A percentile compares a stretch with the other conserved stretches of the same genome.
phyloP scores from a whole-genome alignment of 2,888 invertebrate species.

The Nebria brevicollis region DNA sequence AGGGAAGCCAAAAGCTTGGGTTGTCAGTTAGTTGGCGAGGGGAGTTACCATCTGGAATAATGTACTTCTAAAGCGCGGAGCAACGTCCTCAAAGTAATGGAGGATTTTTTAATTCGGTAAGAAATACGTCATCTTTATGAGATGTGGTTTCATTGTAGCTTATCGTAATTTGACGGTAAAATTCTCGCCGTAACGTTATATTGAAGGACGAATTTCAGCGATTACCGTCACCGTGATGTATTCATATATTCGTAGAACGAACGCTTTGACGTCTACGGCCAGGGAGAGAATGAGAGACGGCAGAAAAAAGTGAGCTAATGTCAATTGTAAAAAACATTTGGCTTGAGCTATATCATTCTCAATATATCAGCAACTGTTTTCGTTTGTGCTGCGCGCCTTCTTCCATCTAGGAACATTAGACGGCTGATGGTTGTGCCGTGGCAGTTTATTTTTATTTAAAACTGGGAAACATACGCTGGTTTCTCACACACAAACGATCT shows the following conservation, averaged over 20 bases:
- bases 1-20: not conserved
- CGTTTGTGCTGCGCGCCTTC: conserved; percentile 4
- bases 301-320: not conserved
- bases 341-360: conserved; percentile 3
- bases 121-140: conserved; percentile 33
- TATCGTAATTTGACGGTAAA: conserved; percentile 34
- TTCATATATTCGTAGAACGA: conserved; percentile 16
- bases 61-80: not conserved
- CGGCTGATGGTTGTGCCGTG: not conserved
- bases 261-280: not conserved
- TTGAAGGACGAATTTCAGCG: conserved; percentile 34
- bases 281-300: not conserved
- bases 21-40: not conserved
- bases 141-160: conserved; percentile 4
- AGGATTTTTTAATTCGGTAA: conserved; percentile 26
- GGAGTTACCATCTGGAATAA: not conserved
- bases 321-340: conserved; percentile 15
- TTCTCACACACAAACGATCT: conserved; percentile 28
- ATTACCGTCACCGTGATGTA: conserved; percentile 17
- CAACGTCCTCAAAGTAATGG: conserved; percentile 9
- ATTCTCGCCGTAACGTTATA: conserved; percentile 36
- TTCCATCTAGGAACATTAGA: conserved; percentile 5
- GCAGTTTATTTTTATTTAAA: conserved; percentile 42
- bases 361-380: not conserved
- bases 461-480: conserved; percentile 17